Evolutionary conservation across 2,113 vertebrate genomes (phyloP).

Genomic region (Hyperoodon ampullatus): DNA sequence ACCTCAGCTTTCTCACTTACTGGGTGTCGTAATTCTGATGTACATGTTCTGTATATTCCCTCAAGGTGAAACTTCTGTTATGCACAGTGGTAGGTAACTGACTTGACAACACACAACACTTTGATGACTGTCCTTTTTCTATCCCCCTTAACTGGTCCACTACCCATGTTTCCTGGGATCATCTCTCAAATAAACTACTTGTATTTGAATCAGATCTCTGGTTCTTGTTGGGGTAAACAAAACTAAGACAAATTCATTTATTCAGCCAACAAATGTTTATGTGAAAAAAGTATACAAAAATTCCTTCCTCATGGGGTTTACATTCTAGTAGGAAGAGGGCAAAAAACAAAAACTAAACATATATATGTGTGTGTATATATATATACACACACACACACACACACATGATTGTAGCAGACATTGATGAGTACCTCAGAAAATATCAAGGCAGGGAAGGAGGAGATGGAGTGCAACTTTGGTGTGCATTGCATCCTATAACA

Average conservation of each 20-base stretch:
- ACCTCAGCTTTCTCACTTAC: fast-evolving
- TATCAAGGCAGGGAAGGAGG: background rate
- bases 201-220: background rate
- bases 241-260: background rate
- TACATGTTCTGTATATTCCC: background rate
- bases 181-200: background rate
- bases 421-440: background rate
- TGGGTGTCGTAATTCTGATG: background rate
- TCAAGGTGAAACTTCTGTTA: background rate
- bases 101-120: background rate
- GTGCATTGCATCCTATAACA: background rate
- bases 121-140: background rate
- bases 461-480: too few relatives aligned
- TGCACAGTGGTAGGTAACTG: background rate
- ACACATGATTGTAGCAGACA: background rate
- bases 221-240: background rate
- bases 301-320: background rate
- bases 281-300: background rate
- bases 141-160: background rate
- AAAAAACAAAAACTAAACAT: background rate
- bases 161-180: background rate
- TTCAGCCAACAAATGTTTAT: background rate
- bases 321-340: background rate
- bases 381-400: too few relatives aligned
- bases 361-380: too few relatives aligned